A percentile compares a stretch with the other conserved stretches of the same genome.
Conservation (phyloP, 2,113 vertebrate species). For the Dipodomys stephensi region DNA sequence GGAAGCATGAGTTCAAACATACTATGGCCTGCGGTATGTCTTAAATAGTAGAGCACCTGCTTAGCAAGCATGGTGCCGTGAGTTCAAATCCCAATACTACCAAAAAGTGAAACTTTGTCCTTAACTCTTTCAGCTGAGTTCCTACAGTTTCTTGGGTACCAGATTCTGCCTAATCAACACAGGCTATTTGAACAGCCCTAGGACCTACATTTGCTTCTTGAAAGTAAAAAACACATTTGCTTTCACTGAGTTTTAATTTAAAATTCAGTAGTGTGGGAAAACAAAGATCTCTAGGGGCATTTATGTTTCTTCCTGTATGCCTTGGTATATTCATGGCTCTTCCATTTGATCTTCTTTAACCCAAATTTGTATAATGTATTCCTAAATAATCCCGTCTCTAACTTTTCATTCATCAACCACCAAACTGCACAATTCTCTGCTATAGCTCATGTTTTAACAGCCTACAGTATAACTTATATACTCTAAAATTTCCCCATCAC, state of each 20-base stretch:
- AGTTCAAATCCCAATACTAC: too few species aligned
- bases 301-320: background rate
- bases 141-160: background rate
- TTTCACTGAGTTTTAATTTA: conserved; percentile 46
- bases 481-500: background rate
- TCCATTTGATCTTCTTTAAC: conserved; percentile 25
- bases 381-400: conserved; percentile 9
- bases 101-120: conserved; percentile 39
- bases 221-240: conserved; percentile 26
- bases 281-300: background rate
- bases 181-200: background rate
- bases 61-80: too few species aligned
- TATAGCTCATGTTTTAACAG: background rate
- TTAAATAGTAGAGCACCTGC: too few species aligned
- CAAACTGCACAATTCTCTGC: background rate
- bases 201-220: conserved; percentile 31
- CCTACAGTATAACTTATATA: background rate
- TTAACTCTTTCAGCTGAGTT: conserved; percentile 30
- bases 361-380: background rate
- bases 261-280: background rate
- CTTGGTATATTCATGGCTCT: background rate
- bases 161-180: background rate
- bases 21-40: too few species aligned
- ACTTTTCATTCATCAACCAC: background rate
- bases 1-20: too few species aligned